Conservation (phyloP, 2,113 vertebrate species). For the Toxotes jaculatrix region DNA sequence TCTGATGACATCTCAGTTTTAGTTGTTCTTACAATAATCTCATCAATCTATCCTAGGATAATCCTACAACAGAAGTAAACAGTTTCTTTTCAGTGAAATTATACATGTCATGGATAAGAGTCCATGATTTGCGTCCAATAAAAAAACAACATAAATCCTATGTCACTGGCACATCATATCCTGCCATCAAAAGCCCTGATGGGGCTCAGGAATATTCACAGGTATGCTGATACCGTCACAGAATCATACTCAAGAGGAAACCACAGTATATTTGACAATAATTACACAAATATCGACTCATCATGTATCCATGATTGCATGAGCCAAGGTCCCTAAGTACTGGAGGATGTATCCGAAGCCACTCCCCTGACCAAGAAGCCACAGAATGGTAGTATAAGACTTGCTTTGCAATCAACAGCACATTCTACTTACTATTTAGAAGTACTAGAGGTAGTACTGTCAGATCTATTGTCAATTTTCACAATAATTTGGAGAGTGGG, state of each 20-base stretch:
- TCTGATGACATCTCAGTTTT: no score
- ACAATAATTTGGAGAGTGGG: constrained; percentile 18
- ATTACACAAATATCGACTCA: constrained; percentile 9
- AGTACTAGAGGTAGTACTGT: not conserved
- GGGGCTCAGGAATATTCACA: constrained; percentile 24
- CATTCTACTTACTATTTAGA: not conserved
- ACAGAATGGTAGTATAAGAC: not conserved
- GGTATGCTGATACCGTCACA: not conserved
- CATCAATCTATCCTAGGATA: not conserved
- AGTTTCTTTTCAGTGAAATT: not conserved
- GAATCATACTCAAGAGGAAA: constrained; percentile 8
- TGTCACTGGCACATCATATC: not conserved
- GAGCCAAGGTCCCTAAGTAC: constrained; percentile 36
- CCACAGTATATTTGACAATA: not conserved
- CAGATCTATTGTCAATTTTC: constrained; percentile 12
- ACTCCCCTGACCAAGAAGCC: not conserved
- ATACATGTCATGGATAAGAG: no score
- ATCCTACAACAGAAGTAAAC: constrained; percentile 1
- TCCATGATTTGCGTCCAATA: not conserved
- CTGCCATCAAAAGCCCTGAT: not conserved
- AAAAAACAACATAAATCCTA: constrained; percentile 4
- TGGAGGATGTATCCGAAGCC: constrained; percentile 4
- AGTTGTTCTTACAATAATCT: constrained; percentile 12
- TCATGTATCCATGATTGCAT: not conserved
- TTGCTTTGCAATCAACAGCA: not conserved